Conservation (phyloP, 1,140 invertebrate species). For the Trigoniulus corallinus region DNA sequence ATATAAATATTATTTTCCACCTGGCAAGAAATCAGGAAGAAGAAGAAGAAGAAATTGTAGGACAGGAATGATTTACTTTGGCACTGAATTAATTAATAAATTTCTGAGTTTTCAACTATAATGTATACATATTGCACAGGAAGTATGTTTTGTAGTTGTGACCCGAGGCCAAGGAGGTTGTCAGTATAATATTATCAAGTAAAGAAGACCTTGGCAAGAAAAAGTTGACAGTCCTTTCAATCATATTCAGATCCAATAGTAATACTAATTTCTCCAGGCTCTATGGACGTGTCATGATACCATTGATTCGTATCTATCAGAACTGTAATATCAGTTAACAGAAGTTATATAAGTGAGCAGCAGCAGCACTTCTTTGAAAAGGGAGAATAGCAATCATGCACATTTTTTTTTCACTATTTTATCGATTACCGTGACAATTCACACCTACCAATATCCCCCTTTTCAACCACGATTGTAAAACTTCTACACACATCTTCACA, state of each 20-base stretch:
- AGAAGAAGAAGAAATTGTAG: too few relatives aligned
- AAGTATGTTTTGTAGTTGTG: too few relatives aligned
- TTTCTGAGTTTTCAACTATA: too few relatives aligned
- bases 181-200: too few relatives aligned
- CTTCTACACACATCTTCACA: conserved; percentile 56
- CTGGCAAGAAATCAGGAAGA: too few relatives aligned
- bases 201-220: too few relatives aligned
- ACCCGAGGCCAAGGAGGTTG: too few relatives aligned
- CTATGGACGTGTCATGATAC: conserved; percentile 79
- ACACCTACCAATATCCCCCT: conserved; percentile 82
- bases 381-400: conserved; percentile 1
- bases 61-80: too few relatives aligned
- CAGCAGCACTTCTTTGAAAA: conserved; percentile 2
- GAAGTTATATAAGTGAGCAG: conserved; percentile 23
- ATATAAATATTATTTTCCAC: too few relatives aligned
- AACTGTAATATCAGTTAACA: conserved; percentile 64
- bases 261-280: conserved; percentile 75
- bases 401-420: conserved; percentile 14
- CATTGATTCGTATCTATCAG: conserved; percentile 84
- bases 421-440: neutral
- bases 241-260: conserved; percentile 93
- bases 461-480: conserved; percentile 50
- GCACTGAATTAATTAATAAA: too few relatives aligned
- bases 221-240: too few relatives aligned
- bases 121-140: too few relatives aligned